A percentile compares a stretch with the other conserved stretches of the same genome.
Evolutionary conservation across 2,888 invertebrate species (phyloP).

Genomic region (Isoperla grammatica): DNA sequence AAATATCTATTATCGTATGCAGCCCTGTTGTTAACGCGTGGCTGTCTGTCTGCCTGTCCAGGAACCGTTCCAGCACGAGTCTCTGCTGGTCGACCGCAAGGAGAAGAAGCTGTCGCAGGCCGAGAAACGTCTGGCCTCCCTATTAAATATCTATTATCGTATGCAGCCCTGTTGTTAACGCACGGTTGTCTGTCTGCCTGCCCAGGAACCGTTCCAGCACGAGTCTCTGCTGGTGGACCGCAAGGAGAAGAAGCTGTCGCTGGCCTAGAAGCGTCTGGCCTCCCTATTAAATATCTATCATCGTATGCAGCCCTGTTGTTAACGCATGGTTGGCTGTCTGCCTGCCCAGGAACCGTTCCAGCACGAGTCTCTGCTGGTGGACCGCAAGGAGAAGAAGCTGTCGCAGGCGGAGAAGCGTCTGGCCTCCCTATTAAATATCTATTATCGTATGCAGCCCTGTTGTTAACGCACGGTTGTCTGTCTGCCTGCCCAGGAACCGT

Average conservation of each 20-base stretch:
- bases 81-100: conserved; percentile 86
- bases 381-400: conserved; percentile 89
- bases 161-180: too few species aligned
- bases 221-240: conserved; percentile 91
- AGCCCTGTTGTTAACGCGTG: too few species aligned
- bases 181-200: too few species aligned
- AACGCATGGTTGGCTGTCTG: too few species aligned
- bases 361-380: conserved; percentile 90
- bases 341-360: conserved; percentile 84
- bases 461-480: too few species aligned
- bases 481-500: conserved; percentile 81
- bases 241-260: conserved; percentile 89
- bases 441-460: too few species aligned
- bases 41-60: too few species aligned
- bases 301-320: too few species aligned
- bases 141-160: too few species aligned
- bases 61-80: conserved; percentile 94
- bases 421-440: too few species aligned
- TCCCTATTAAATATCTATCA: too few species aligned
- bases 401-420: conserved; percentile 89
- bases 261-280: conserved; percentile 90
- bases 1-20: too few species aligned
- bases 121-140: conserved; percentile 90
- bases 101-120: conserved; percentile 90
- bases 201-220: conserved; percentile 90